Base-by-base conservation (phyloP, 2,113 vertebrate genomes). In the Vulpes lagopus region DNA sequence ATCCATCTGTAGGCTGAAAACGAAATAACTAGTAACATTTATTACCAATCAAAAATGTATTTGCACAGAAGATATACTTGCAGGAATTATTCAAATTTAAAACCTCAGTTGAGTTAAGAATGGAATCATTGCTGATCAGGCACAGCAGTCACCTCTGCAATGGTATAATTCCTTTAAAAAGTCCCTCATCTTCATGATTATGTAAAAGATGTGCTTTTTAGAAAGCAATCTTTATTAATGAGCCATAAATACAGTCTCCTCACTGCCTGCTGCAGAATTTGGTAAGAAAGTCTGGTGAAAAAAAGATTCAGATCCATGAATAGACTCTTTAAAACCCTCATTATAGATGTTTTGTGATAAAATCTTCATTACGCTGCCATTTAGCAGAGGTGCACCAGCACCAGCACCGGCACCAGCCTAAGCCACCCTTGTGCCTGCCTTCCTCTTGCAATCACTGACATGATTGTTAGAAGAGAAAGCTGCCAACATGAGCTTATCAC, bases 161-260 rank as follows among this genome's bases (percentile, higher is more conserved):
- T 49, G 88, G 35, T 11, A 10, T 0, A 64, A 49, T 76, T 90
- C 79, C 17, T 81, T 86, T 97, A 97, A 89, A 98, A 97, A 80
- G 76, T 11, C 67, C 71, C 94, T 97, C 25, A 74, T 98, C 87
- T 96, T 98, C 90, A 90, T 95, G 98, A 97, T 97, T 98, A 98
- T 96, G 74, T 94, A 97, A 98, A 76, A 97, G 89, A 94, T 9
- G 91, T 73, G 49, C 67, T 97, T 97, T 97, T 97, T 93, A 92
- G 81, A 97, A 98, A 96, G 90, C 59, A 96, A 57, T 96, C n/a
- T 91, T 98, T 98, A 98, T 98, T 98, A 98, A 97, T 93, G 97
- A 98, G 96, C 95, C 94, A 94, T 96, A 98, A 98, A 98, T 96
- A 96, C 22, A 96, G 60, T 85, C 49, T 83, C 93, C 32, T 79